These are phyloP conservation scores for Pyrgilauda ruficollis DNA, from an alignment of 2,113 vertebrate species.

Conservation along the genomic window DNA sequence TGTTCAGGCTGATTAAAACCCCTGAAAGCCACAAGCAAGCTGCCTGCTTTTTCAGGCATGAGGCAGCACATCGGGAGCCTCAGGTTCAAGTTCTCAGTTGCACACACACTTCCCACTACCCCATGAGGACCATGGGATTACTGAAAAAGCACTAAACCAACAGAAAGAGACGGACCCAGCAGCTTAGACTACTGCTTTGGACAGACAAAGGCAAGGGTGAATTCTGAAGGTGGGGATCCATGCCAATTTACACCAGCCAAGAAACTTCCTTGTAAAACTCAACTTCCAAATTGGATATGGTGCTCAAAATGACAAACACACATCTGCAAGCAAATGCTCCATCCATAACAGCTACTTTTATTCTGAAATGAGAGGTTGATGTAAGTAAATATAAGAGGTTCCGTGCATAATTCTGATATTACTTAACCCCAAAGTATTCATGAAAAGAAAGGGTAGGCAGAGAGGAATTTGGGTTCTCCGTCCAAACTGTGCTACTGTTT, in stretches of 20 bases:
- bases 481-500: neutral
- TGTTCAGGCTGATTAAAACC: neutral
- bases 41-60: neutral
- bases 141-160: neutral
- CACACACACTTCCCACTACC: neutral
- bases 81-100: neutral
- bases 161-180: neutral
- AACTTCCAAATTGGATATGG: fast-evolving
- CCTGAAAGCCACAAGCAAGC: neutral
- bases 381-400: neutral
- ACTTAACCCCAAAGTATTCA: neutral
- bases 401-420: neutral
- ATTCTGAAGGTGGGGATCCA: neutral
- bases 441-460: neutral
- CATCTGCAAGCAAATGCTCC: neutral
- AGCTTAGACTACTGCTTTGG: neutral
- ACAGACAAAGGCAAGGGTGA: neutral
- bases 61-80: fast-evolving
- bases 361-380: neutral
- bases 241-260: neutral
- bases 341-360: neutral
- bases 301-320: neutral
- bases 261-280: neutral
- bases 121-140: neutral
- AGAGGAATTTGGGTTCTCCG: neutral